phyloP scores from a whole-genome alignment of 2,113 vertebrate species.

The Corydoras maculifer region DNA sequence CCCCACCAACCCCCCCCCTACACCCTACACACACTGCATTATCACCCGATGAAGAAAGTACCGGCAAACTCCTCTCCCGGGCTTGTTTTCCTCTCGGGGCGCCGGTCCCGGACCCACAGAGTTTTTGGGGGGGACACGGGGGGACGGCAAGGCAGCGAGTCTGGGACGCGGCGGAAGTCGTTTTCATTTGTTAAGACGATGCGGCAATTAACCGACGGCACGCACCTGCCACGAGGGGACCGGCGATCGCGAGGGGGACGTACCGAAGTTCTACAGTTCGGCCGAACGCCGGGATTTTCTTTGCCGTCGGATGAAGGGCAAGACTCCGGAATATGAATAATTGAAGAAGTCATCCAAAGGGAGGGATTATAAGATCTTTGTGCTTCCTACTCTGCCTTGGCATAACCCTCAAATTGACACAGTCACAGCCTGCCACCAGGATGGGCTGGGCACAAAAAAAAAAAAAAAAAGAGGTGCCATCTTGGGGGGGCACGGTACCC shows the following conservation, averaged over 20 bases:
- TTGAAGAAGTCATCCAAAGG: conserved; percentile 72
- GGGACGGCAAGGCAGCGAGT: conserved; percentile 66
- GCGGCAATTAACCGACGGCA: conserved; percentile 35
- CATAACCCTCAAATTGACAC: conserved; percentile 63
- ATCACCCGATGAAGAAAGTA: conserved; percentile 58
- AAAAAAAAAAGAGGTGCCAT: conserved; percentile 65
- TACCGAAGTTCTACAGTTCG: conserved; percentile 29
- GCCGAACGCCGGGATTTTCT: conserved; percentile 48
- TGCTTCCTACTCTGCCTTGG: conserved; percentile 63
- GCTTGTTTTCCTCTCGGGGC: conserved; percentile 51
- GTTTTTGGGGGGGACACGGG: too few relatives aligned
- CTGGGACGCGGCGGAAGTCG: conserved; percentile 71
- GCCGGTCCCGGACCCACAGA: too few relatives aligned
- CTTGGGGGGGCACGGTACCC: conserved; percentile 82
- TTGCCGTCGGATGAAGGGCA: conserved; percentile 58
- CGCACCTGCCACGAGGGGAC: neutral
- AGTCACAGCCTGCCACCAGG: conserved; percentile 53
- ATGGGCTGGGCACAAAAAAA: conserved; percentile 13
- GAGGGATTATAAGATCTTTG: conserved; percentile 73
- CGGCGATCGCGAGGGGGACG: conserved; percentile 55
- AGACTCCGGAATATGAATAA: conserved; percentile 70
- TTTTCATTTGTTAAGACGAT: conserved; percentile 57
- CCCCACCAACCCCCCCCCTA: conserved; percentile 26
- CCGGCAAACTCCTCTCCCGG: conserved; percentile 67
- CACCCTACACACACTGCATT: conserved; percentile 57